A percentile compares a stretch with the other conserved stretches of the same genome.
Evolutionary conservation across 2,888 invertebrate genomes (phyloP).

Genomic region (Amorpha juglandis): DNA sequence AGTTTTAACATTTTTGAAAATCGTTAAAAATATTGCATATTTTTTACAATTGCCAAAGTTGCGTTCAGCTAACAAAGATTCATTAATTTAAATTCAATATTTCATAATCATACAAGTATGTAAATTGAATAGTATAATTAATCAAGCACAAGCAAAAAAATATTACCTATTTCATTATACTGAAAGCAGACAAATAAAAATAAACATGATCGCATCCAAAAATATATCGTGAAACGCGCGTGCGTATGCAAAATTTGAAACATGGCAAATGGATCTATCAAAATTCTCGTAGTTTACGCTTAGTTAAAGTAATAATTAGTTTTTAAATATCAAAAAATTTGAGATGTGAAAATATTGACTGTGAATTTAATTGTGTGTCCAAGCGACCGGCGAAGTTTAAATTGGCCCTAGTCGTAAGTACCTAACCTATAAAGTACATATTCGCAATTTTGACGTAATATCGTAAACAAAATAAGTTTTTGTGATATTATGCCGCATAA

Average conservation of each 20-base stretch:
- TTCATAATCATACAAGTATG: too few species aligned
- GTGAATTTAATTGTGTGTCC: constrained; percentile 48
- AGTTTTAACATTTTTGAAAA: too few species aligned
- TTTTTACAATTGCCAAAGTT: too few species aligned
- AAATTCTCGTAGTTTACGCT: constrained; percentile 62
- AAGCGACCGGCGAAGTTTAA: constrained; percentile 57
- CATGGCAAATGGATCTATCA: constrained; percentile 65
- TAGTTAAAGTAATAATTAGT: constrained; percentile 49
- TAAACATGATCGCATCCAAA: constrained; percentile 46
- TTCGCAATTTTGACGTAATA: constrained; percentile 37
- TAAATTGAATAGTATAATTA: too few species aligned
- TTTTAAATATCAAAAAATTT: constrained; percentile 52
- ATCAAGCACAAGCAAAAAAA: too few species aligned
- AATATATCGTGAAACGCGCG: constrained; percentile 47
- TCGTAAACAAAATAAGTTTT: constrained; percentile 42
- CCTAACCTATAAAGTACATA: constrained; percentile 49
- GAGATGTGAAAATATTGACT: constrained; percentile 74
- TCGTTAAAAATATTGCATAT: too few species aligned
- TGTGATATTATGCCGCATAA: constrained; percentile 63
- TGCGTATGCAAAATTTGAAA: constrained; percentile 76
- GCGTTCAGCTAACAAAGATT: too few species aligned
- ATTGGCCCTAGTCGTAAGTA: constrained; percentile 67
- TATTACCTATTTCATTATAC: too few species aligned
- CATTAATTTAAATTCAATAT: too few species aligned
- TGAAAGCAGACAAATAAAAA: not conserved